Evolutionary conservation across 2,888 invertebrate genomes (phyloP).

Genomic region (Yponomeuta cagnagella): DNA sequence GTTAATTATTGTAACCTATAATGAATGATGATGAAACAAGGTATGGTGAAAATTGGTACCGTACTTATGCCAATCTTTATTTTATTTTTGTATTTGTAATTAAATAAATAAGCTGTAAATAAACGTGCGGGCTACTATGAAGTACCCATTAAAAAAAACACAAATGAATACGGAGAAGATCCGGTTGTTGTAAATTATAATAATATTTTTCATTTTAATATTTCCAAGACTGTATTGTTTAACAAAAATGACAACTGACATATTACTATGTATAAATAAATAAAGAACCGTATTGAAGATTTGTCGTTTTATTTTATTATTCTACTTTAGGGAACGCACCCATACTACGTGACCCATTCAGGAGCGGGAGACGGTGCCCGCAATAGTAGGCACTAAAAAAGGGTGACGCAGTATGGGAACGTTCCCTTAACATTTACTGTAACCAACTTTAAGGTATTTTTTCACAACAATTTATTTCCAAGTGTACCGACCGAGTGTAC

Average conservation of each 20-base stretch:
- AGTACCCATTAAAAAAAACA: conserved; percentile 28
- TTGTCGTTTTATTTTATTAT: conserved; percentile 45
- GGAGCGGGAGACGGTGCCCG: no score
- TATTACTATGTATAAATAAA: conserved; percentile 69
- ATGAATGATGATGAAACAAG: conserved; percentile 16
- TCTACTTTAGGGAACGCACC: not conserved
- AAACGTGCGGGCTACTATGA: conserved; percentile 27
- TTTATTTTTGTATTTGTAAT: conserved; percentile 6
- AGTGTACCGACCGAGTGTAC: no score
- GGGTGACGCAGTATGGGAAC: no score
- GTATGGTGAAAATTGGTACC: conserved; percentile 28
- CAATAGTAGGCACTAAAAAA: no score
- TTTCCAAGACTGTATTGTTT: conserved; percentile 70
- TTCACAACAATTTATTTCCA: no score
- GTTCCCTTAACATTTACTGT: no score
- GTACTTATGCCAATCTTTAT: conserved; percentile 30
- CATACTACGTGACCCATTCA: no score
- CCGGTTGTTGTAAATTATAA: conserved; percentile 57
- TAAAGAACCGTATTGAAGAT: conserved; percentile 60
- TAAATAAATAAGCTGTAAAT: conserved; percentile 19
- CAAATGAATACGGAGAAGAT: conserved; percentile 28
- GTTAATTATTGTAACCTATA: conserved; percentile 25
- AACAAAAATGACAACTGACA: conserved; percentile 60
- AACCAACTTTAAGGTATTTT: no score
- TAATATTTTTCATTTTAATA: conserved; percentile 54